Base-by-base conservation (phyloP, 2,888 invertebrate genomes). In the Petrophora chlorosata region DNA sequence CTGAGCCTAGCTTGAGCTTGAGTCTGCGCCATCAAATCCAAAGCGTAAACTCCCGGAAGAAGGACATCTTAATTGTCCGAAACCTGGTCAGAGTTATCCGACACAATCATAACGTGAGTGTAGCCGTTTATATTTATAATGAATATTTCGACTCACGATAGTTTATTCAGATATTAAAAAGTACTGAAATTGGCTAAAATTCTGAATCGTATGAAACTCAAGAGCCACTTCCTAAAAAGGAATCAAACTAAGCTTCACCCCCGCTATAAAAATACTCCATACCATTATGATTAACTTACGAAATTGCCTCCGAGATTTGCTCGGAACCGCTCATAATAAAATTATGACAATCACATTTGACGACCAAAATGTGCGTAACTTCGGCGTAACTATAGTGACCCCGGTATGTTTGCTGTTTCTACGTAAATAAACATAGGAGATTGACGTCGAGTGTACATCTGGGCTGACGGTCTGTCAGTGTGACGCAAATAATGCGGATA, bases 401-500 rank as follows among this genome's bases (percentile, higher is more conserved):
- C 88, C 70, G 71, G 62, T 53, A 80, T 86, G 81, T 89, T 89
- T 89, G 87, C 76, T 87, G 73, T 84, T 83, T 83, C 85, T 84
- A 76, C 77, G 89, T 87, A 90, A 90, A 88, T 82, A 90, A 86
- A 88, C 82, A 83, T 61, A 60, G 69, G 72, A 87, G 88, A 89
- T 87, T 89, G 89, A 90, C 89, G 78, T 80, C 58, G 76, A 87
- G 82, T 82, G 87, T 89, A 89, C 90, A 90, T 87, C 89, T 90
- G 90, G 85, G 81, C 71, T 82, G 82, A n/a, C n/a, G n/a, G n/a
- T n/a, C n/a, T n/a, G n/a, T n/a, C n/a, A n/a, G n/a, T n/a, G n/a
- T n/a, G n/a, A 82, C 85, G 86, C 88, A 86, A 90, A 89, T 85
- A 88, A 85, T 82, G 67, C 80, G 86, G 79, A 79, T 85, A 89